These are phyloP conservation scores for Aphrophora alni DNA, from an alignment of 2,888 invertebrate genomes.

Conservation along the genomic window DNA sequence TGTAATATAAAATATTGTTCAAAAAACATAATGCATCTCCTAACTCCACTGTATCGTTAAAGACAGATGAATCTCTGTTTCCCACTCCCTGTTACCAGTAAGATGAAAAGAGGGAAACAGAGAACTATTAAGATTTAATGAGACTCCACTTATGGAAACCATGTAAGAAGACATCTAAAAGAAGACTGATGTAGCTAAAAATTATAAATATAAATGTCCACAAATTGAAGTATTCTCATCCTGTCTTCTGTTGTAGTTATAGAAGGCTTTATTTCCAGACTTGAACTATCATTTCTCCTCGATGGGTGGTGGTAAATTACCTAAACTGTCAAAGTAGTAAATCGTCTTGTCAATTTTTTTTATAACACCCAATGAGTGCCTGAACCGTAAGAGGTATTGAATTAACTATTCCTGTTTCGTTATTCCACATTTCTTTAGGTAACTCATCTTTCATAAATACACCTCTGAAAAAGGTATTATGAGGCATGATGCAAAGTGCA, in stretches of 20 bases:
- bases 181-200: slow-evolving; percentile 19
- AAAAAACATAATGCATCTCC: too few species aligned
- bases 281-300: not conserved
- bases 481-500: not conserved
- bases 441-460: too few species aligned
- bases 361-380: not conserved
- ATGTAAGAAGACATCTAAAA: slow-evolving; percentile 24
- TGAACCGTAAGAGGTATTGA: not conserved
- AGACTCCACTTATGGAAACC: not conserved
- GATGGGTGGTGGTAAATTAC: slow-evolving; percentile 16
- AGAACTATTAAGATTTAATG: not conserved
- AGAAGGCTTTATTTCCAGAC: not conserved
- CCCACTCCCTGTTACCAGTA: not conserved
- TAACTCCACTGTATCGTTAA: too few species aligned
- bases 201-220: slow-evolving; percentile 26
- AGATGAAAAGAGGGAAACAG: slow-evolving; percentile 16
- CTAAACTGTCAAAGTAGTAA: slow-evolving; percentile 23
- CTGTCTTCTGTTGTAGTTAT: not conserved
- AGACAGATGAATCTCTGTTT: too few species aligned
- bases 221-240: not conserved
- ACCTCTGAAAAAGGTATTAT: slow-evolving; percentile 22
- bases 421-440: not conserved
- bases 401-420: not conserved
- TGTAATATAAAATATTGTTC: too few species aligned
- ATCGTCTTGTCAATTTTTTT: not conserved